phyloP scores from a whole-genome alignment of 2,797 vertebrate species.

The Hippopotamyrus pictus region DNA sequence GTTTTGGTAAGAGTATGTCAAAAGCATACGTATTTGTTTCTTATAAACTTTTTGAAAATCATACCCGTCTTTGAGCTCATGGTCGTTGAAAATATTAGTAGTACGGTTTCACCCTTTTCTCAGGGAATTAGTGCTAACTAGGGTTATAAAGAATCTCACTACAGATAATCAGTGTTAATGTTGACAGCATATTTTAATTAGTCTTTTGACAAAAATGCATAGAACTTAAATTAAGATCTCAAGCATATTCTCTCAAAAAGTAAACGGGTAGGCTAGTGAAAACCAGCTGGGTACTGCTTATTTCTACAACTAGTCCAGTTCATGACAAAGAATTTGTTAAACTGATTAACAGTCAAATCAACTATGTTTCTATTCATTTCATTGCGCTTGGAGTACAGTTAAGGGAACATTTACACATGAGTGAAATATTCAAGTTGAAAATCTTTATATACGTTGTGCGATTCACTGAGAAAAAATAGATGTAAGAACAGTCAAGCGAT shows the following conservation, averaged over 20 bases:
- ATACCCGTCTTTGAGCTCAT: background rate
- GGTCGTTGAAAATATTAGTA: background rate
- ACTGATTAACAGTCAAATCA: background rate
- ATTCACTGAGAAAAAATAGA: background rate
- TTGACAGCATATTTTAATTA: background rate
- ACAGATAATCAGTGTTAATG: background rate
- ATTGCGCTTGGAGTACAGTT: background rate
- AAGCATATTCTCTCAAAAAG: background rate
- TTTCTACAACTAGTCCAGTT: background rate
- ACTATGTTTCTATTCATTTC: background rate
- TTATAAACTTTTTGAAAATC: slow-evolving; percentile 58
- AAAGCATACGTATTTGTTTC: slow-evolving; percentile 42
- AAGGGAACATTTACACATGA: background rate
- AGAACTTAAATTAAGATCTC: background rate
- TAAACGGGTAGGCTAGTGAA: background rate
- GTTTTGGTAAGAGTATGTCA: slow-evolving; percentile 26
- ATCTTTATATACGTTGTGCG: background rate
- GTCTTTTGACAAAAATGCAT: background rate
- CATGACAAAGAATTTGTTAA: background rate
- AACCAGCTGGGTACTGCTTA: background rate
- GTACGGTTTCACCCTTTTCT: background rate
- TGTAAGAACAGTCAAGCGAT: background rate
- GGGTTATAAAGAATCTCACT: background rate
- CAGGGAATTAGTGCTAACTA: background rate
- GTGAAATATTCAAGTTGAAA: background rate